Percentiles rank a stretch among this genome's conserved stretches.
Conservation (phyloP, 1,140 invertebrate species). For the Gryon sp. region DNA sequence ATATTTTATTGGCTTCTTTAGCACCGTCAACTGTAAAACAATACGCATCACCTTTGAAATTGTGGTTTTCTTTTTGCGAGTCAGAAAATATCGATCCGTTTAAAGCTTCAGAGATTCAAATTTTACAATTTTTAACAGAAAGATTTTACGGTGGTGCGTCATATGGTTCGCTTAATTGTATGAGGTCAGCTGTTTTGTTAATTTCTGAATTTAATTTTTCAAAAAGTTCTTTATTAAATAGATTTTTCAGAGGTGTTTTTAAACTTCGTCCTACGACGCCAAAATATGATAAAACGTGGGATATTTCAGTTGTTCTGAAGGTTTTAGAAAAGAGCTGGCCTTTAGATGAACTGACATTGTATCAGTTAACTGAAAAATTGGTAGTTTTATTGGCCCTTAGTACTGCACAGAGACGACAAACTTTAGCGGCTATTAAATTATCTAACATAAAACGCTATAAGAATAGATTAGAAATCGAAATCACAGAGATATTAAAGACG, state of each 20-base stretch:
- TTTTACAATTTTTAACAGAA: slow-evolving; percentile 32
- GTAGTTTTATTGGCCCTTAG: slow-evolving; percentile 20
- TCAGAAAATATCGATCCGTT: not conserved
- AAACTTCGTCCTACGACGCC: slow-evolving; percentile 51
- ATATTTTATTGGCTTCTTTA: no score
- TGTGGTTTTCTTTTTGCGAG: not conserved
- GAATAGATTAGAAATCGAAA: slow-evolving; percentile 36
- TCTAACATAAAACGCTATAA: slow-evolving; percentile 30
- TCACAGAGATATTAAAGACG: slow-evolving; percentile 25
- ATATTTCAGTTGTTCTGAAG: slow-evolving; percentile 38
- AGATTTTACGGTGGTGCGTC: slow-evolving; percentile 49
- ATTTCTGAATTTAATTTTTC: not conserved
- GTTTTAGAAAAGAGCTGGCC: slow-evolving; percentile 20
- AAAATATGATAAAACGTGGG: slow-evolving; percentile 64
- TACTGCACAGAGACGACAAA: slow-evolving; percentile 42
- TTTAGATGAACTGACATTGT: slow-evolving; percentile 6
- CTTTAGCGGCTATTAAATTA: slow-evolving; percentile 26
- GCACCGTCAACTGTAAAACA: not conserved
- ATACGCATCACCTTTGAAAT: not conserved
- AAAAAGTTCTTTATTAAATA: slow-evolving; percentile 13
- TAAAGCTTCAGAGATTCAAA: not conserved
- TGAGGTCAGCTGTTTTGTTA: slow-evolving; percentile 10
- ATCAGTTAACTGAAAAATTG: slow-evolving; percentile 15
- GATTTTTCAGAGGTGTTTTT: slow-evolving; percentile 66
- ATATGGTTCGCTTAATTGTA: slow-evolving; percentile 57